Evolutionary conservation across 1,140 invertebrate species (phyloP).

Genomic region (Nasonia vitripennis): DNA sequence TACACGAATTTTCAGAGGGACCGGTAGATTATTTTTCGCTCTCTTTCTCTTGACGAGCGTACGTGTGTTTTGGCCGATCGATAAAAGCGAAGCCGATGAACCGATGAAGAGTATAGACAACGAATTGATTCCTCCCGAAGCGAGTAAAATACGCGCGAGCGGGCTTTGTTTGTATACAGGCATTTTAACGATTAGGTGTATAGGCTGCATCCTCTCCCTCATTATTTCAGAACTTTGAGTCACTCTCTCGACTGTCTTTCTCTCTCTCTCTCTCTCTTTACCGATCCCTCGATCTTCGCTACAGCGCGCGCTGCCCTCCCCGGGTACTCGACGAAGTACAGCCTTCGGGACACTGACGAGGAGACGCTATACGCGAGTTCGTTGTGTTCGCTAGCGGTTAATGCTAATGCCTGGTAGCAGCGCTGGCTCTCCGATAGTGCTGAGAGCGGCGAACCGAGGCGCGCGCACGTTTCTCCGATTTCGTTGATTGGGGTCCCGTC

Average conservation of each 20-base stretch:
- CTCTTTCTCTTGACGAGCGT: background rate
- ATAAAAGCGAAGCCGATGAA: too few relatives aligned
- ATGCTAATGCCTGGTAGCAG: slow-evolving; percentile 35
- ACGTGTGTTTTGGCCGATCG: too few relatives aligned
- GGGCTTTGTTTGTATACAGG: too few relatives aligned
- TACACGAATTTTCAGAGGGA: background rate
- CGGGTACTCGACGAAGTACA: background rate
- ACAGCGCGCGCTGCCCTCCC: background rate
- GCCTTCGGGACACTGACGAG: slow-evolving; percentile 55
- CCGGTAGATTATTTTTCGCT: background rate
- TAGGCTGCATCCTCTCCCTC: too few relatives aligned
- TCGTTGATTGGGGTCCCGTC: slow-evolving; percentile 36
- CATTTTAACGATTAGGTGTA: too few relatives aligned
- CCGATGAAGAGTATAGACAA: too few relatives aligned
- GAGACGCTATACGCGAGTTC: background rate
- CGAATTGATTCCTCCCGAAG: too few relatives aligned
- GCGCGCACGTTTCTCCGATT: slow-evolving; percentile 51
- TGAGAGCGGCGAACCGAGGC: slow-evolving; percentile 14
- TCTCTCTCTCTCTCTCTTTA: too few relatives aligned
- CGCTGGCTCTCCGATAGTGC: background rate
- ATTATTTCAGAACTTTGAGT: too few relatives aligned
- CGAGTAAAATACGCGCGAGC: too few relatives aligned
- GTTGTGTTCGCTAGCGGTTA: slow-evolving; percentile 16
- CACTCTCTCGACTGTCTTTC: background rate
- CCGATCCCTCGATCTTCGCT: background rate